phyloP scores from a whole-genome alignment of 2,113 vertebrate species.

The Stercorarius parasiticus region DNA sequence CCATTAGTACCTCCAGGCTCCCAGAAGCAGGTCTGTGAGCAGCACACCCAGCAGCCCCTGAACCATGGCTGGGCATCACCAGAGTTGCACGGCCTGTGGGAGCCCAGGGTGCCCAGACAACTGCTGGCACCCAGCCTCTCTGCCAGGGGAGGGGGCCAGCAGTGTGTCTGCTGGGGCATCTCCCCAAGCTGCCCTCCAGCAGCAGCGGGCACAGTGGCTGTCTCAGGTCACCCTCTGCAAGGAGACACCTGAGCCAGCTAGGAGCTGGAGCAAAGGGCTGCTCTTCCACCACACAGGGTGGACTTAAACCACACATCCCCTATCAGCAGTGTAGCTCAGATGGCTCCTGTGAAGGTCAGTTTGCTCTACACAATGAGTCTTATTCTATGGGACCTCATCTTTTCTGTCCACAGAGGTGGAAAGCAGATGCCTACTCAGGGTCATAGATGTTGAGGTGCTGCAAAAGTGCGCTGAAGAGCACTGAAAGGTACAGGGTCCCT shows the following conservation, averaged over 20 bases:
- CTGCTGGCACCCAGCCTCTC: neutral
- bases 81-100: rapidly evolving
- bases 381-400: neutral
- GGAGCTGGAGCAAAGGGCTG: neutral
- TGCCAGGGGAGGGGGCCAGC: neutral
- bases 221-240: neutral
- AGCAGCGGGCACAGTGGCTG: too few relatives aligned
- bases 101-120: neutral
- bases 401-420: rapidly evolving
- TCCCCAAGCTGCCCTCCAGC: neutral
- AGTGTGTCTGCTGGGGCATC: neutral
- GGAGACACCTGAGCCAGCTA: neutral
- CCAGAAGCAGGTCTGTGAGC: neutral
- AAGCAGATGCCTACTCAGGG: neutral
- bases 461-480: neutral
- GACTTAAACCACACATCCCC: neutral
- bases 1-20: neutral
- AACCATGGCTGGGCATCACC: neutral
- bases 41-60: neutral
- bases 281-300: neutral
- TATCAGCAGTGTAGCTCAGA: neutral
- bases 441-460: neutral
- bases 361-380: neutral
- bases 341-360: neutral
- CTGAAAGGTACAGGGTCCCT: neutral